These are phyloP conservation scores for Drosophila nasuta DNA, from an alignment of 1,140 invertebrate genomes.

Conservation along the genomic window DNA sequence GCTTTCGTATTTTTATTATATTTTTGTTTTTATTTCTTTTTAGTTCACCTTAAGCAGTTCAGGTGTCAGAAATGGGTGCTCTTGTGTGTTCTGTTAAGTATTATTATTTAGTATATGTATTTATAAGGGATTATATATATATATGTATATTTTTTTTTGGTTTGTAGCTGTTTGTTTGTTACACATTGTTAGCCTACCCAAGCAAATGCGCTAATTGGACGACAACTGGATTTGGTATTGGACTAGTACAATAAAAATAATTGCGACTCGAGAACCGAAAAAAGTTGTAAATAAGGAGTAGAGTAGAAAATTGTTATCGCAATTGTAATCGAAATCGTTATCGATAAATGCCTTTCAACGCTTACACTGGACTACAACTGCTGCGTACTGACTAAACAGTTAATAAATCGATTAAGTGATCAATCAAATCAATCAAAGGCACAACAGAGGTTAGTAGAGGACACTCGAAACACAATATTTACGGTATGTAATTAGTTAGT, in stretches of 20 bases:
- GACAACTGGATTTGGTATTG: slow-evolving; percentile 43
- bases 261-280: slow-evolving; percentile 29
- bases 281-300: slow-evolving; percentile 34
- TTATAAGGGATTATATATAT: slow-evolving; percentile 15
- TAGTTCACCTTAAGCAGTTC: slow-evolving; percentile 27
- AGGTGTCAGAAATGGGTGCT: slow-evolving; percentile 77
- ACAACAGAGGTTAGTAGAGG: slow-evolving; percentile 76
- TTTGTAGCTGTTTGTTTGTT: slow-evolving; percentile 32
- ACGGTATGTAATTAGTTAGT: slow-evolving; percentile 59
- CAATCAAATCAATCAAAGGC: slow-evolving; percentile 62
- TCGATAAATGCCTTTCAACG: slow-evolving; percentile 25
- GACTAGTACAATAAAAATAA: slow-evolving; percentile 25
- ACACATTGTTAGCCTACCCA: slow-evolving; percentile 70
- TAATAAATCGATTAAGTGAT: slow-evolving; percentile 35
- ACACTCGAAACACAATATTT: slow-evolving; percentile 74
- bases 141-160: slow-evolving; percentile 11
- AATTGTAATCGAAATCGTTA: slow-evolving; percentile 6
- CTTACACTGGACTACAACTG: slow-evolving; percentile 44
- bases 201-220: slow-evolving; percentile 71
- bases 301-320: slow-evolving; percentile 19
- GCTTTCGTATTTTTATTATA: neutral
- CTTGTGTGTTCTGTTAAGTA: slow-evolving; percentile 72
- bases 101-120: slow-evolving; percentile 41
- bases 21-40: neutral
- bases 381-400: slow-evolving; percentile 44